Base-by-base conservation (phyloP, 2,888 invertebrate genomes). In the Galerucella pusilla region DNA sequence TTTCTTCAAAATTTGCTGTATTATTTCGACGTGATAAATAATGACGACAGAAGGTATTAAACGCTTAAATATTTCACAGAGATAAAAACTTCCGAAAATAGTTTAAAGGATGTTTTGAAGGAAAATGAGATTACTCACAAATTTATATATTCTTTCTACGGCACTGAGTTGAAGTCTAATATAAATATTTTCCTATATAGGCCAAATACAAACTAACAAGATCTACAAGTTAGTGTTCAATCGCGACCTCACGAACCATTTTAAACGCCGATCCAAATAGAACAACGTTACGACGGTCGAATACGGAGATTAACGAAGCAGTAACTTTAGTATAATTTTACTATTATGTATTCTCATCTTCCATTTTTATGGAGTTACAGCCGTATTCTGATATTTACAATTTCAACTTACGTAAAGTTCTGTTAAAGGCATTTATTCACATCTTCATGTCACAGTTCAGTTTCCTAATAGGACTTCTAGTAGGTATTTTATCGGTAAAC, bases 1-100 rank as follows among this genome's bases (percentile, higher is more conserved):
- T 60, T 35, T 35, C 61, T 28, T 61, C 7, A 61, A 61, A 61
- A 61, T 61, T 61, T 35, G 12, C 35, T 61, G 61, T 61, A 61
- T 35, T 61, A 35, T 35, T 61, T 35, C 35, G 14, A 61, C 61
- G 28, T 35, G 35, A 61, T 61, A 61, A 61, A n/a, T 60, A 60
- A 60, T 60, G 28, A 60, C 25, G 28, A 60, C 20, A 60, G 28
- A 5, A 12, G 59, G 16, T 60, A 20, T 60, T 60, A 25, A 52
- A 28, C 16, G 28, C 61, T 35, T 61, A 61, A 61, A 61, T 61
- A 61, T 61, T 61, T 61, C 35, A 60, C 20, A 9, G 12, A 35
- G 61, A 35, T 61, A 61, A 61, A 61, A 57, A 42, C 35, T 42
- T 42, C 57, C 20, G 1, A 2, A 20, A 46, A 57, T 57, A 57